These are phyloP conservation scores for Neostethus bicornis DNA, from an alignment of 2,797 vertebrate genomes.

Conservation along the genomic window DNA sequence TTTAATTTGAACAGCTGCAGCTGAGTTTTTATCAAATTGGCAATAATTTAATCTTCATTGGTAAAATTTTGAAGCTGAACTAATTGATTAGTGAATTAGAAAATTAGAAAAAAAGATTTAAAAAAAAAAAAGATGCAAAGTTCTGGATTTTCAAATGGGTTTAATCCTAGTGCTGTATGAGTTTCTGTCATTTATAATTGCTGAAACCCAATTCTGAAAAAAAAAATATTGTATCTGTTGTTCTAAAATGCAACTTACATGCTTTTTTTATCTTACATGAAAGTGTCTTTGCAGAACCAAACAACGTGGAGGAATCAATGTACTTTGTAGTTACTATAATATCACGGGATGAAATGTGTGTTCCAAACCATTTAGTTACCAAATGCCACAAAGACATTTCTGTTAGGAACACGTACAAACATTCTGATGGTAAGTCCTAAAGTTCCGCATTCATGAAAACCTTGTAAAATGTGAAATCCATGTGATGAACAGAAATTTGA, in stretches of 20 bases:
- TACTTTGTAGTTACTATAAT: too few species aligned
- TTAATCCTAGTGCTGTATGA: not conserved
- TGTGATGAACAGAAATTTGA: too few species aligned
- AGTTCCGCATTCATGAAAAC: not conserved
- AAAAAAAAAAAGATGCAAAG: not conserved
- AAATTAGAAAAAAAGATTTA: conserved; percentile 4
- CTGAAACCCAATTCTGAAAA: not conserved
- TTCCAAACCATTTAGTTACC: not conserved
- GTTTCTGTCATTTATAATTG: not conserved
- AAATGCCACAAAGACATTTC: not conserved
- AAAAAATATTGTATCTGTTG: not conserved
- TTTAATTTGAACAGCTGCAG: conserved; percentile 39
- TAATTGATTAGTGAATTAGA: conserved; percentile 17
- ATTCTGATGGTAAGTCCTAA: too few species aligned
- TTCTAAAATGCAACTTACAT: not conserved
- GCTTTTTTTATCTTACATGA: not conserved
- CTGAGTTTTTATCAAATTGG: conserved; percentile 14
- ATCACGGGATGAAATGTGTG: not conserved
- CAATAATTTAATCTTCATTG: not conserved
- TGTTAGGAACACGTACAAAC: not conserved
- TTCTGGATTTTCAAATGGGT: conserved; percentile 1
- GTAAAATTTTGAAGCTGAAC: conserved; percentile 10
- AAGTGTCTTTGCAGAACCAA: not conserved
- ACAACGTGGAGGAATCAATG: too few species aligned
- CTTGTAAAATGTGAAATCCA: too few species aligned